Base-by-base conservation (phyloP, 2,113 vertebrate species). In the Eubucco bourcierii region DNA sequence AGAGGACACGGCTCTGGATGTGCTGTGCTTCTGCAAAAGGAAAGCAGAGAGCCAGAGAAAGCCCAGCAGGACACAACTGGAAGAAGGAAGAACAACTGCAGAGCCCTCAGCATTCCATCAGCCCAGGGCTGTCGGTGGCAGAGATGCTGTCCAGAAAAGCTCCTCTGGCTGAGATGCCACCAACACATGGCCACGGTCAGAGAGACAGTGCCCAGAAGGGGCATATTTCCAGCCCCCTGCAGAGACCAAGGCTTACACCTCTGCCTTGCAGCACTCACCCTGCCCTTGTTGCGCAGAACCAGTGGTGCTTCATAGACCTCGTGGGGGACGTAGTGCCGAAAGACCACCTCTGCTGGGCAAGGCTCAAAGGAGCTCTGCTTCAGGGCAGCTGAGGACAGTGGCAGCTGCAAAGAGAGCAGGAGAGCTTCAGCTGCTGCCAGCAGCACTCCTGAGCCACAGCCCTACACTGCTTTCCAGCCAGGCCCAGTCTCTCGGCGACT, bases 311-410 rank as follows among this genome's bases (percentile, higher is more conserved):
- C 97, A 19, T 98, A 98, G 52, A 98, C 98, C 95, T 98, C 93
- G 15, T 74, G 96, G 47, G 98, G 97, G 72, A 63, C 44, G 7
- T 97, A 98, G 94, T 97, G 98, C 97, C 98, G 98, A 94, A 99
- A 99, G 29, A 98, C 75, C 82, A 99, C 95, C 96, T 99, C 98
- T 20, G 98, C 98, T 2, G 98, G 99, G 90, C 97, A 98, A 5
- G 98, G 98, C 95, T 98, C 98, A 88, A 99, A 98, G 74, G 98
- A 89, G 16, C 97, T 77, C 90, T 98, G 98, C 47, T 98, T 98
- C 73, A 97, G 28, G 76, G 98, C 96, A 77, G 96, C 90, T 23
- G 87, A 70, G 4, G 97, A 98, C 90, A 97, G 84, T 99, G 99
- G 87, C 37, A 59, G 79, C 93, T 29, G 59, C 34, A 90, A 63